A percentile compares a stretch with the other conserved stretches of the same genome.
These are phyloP conservation scores for Chydorus sphaericus DNA, from an alignment of 2,888 invertebrate species.

Conservation along the genomic window DNA sequence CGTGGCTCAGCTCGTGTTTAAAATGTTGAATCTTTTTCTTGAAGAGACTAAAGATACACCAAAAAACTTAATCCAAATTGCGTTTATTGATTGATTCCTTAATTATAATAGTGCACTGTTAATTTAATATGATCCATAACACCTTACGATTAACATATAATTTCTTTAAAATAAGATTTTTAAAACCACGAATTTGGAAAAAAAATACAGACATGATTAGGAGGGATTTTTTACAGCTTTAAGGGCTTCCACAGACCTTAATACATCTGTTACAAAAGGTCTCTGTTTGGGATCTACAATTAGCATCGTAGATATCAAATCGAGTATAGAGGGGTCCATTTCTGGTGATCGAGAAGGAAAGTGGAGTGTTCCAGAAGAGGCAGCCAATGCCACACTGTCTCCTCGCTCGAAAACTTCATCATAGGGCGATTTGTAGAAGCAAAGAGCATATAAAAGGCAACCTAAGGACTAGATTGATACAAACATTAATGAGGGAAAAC, in stretches of 20 bases:
- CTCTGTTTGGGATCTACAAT: constrained; percentile 59
- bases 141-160: too few relatives aligned
- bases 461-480: constrained; percentile 49
- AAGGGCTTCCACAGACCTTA: constrained; percentile 2
- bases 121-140: too few relatives aligned
- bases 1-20: constrained; percentile 1
- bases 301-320: constrained; percentile 51
- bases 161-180: too few relatives aligned
- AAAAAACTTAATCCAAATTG: background rate
- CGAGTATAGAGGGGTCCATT: constrained; percentile 34
- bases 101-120: too few relatives aligned
- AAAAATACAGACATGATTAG: background rate
- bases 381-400: constrained; percentile 73
- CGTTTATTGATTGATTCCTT: background rate
- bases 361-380: constrained; percentile 53
- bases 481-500: background rate
- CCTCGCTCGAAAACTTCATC: constrained; percentile 70
- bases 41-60: background rate
- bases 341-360: constrained; percentile 36
- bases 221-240: background rate
- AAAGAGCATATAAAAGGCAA: constrained; percentile 68
- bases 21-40: background rate
- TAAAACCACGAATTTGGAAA: background rate
- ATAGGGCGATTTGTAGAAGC: constrained; percentile 71
- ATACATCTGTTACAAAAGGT: constrained; percentile 41